These are phyloP conservation scores for Neodiprion virginianus DNA, from an alignment of 1,140 invertebrate genomes.

Conservation along the genomic window DNA sequence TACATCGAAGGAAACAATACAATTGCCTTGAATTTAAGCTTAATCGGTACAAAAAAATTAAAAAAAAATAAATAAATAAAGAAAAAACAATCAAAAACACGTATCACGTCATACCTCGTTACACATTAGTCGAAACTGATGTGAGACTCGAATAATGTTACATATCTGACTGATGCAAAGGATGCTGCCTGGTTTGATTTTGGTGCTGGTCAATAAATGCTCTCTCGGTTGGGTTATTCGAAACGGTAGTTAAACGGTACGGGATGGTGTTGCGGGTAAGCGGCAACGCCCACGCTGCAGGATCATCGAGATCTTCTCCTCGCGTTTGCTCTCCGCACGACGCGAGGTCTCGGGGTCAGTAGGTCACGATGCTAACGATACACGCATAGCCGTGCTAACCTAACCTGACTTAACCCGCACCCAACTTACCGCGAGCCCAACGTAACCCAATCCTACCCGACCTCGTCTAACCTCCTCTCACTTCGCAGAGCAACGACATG, in stretches of 20 bases:
- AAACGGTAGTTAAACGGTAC: neutral
- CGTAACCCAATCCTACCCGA: neutral
- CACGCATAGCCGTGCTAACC: slow-evolving; percentile 1
- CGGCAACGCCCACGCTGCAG: neutral
- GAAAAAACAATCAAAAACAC: too few species aligned
- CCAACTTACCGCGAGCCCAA: too few species aligned
- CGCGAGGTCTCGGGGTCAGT: neutral
- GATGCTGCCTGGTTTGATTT: too few species aligned
- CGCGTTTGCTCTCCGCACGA: neutral
- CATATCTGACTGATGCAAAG: too few species aligned
- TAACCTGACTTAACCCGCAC: neutral
- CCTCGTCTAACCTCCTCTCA: neutral
- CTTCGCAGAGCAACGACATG: neutral
- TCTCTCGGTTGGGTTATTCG: neutral
- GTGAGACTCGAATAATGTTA: too few species aligned
- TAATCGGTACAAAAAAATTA: too few species aligned
- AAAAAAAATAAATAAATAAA: too few species aligned
- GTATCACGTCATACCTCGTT: too few species aligned
- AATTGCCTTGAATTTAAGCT: too few species aligned
- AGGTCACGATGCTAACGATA: slow-evolving; percentile 7
- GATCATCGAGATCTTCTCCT: slow-evolving; percentile 2
- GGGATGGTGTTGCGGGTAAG: neutral
- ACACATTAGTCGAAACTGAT: too few species aligned
- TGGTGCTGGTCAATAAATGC: too few species aligned
- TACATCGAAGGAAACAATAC: too few species aligned